A percentile compares a stretch with the other conserved stretches of the same genome.
These are phyloP conservation scores for Branchipolynoe longqiensis DNA, from an alignment of 2,888 invertebrate genomes.

Conservation along the genomic window DNA sequence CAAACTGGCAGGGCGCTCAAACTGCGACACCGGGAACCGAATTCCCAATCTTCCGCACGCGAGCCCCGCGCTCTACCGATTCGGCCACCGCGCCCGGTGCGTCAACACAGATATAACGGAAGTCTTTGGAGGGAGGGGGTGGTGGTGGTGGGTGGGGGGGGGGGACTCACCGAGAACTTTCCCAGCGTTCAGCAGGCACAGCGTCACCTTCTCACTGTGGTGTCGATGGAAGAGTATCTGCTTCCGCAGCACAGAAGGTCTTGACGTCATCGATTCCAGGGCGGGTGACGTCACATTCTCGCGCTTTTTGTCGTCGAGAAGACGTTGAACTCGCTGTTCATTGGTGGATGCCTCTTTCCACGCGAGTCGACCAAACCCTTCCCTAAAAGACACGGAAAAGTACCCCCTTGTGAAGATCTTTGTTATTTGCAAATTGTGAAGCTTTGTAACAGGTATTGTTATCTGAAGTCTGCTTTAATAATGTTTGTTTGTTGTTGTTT, in stretches of 20 bases:
- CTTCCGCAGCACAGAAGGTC: slow-evolving; percentile 19
- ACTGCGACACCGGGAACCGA: too few relatives aligned
- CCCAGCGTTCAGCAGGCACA: slow-evolving; percentile 16
- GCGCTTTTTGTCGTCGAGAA: slow-evolving; percentile 17
- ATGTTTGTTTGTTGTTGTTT: too few relatives aligned
- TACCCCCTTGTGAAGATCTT: neutral
- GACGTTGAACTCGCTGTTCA: slow-evolving; percentile 7
- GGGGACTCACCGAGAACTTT: slow-evolving; percentile 19
- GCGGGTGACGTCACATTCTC: slow-evolving; percentile 28
- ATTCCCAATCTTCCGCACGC: too few relatives aligned
- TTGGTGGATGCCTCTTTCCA: neutral
- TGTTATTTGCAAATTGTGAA: too few relatives aligned
- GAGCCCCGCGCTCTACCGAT: too few relatives aligned
- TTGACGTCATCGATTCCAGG: neutral
- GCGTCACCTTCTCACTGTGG: slow-evolving; percentile 15
- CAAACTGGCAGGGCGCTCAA: too few relatives aligned
- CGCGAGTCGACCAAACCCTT: neutral
- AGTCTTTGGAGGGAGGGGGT: too few relatives aligned
- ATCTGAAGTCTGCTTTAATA: too few relatives aligned
- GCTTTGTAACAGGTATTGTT: too few relatives aligned
- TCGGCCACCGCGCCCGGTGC: too few relatives aligned
- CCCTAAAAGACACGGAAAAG: neutral
- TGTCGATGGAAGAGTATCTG: slow-evolving; percentile 35
- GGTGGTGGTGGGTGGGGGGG: too few relatives aligned
- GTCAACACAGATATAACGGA: too few relatives aligned